phyloP scores from a whole-genome alignment of 2,797 vertebrate genomes.

The Lithobates pipiens region DNA sequence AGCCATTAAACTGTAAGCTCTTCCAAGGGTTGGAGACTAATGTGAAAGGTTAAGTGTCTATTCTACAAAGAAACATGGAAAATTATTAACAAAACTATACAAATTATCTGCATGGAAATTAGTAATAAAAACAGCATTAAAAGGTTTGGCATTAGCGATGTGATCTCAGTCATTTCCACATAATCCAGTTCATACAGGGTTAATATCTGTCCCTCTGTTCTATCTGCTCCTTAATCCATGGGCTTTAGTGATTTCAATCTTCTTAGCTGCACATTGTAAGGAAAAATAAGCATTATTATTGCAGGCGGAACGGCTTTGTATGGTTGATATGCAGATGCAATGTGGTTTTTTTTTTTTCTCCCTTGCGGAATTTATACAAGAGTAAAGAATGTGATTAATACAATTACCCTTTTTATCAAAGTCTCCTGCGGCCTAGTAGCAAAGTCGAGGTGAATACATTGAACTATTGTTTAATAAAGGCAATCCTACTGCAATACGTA shows the following conservation, averaged over 20 bases:
- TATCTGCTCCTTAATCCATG: background rate
- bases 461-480: slow-evolving; percentile 25
- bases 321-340: background rate
- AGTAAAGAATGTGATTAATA: slow-evolving; percentile 25
- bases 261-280: background rate
- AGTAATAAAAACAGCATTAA: too few species aligned
- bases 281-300: slow-evolving; percentile 10
- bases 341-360: background rate
- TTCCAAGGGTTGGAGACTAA: too few species aligned
- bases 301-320: background rate
- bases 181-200: slow-evolving; percentile 1
- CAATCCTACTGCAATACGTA: slow-evolving; percentile 9
- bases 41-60: too few species aligned
- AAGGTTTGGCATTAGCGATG: too few species aligned
- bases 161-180: too few species aligned
- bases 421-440: slow-evolving; percentile 1
- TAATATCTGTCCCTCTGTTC: background rate
- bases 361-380: slow-evolving; percentile 13
- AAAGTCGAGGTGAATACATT: slow-evolving; percentile 4
- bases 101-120: too few species aligned
- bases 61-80: too few species aligned
- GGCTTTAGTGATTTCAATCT: slow-evolving; percentile 24
- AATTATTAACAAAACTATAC: too few species aligned
- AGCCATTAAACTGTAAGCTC: too few species aligned
- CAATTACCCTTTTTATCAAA: slow-evolving; percentile 25